A percentile compares a stretch with the other conserved stretches of the same genome.
Evolutionary conservation across 2,888 invertebrate genomes (phyloP).

Genomic region (Hypolimnas misippus): DNA sequence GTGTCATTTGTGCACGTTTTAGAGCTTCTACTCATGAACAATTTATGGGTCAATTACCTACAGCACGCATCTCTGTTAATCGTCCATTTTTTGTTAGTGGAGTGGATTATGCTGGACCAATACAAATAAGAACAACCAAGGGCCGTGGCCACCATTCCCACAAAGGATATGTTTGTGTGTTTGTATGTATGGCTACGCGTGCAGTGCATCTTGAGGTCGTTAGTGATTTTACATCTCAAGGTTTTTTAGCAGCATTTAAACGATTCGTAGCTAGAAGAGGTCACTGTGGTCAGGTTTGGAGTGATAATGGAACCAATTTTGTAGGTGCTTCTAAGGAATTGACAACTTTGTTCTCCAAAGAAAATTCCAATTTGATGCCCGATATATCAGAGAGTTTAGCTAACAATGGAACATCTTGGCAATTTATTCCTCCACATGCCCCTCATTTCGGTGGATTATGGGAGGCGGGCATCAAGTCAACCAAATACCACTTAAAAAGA

Average conservation of each 20-base stretch:
- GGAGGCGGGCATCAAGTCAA: slow-evolving; percentile 1
- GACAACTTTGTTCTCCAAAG: slow-evolving; percentile 18
- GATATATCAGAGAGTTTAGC: slow-evolving; percentile 17
- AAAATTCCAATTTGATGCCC: slow-evolving; percentile 6
- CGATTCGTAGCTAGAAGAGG: slow-evolving; percentile 43
- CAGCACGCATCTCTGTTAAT: too few relatives aligned
- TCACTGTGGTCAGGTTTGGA: slow-evolving; percentile 38
- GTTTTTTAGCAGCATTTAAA: slow-evolving; percentile 41
- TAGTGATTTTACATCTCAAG: slow-evolving; percentile 30
- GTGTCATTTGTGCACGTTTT: too few relatives aligned
- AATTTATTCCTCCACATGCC: neutral
- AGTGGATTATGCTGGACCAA: slow-evolving; percentile 20
- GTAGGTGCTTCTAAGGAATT: slow-evolving; percentile 39
- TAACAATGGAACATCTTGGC: neutral
- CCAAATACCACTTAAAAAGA: slow-evolving; percentile 10
- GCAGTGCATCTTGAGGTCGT: slow-evolving; percentile 35
- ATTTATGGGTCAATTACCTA: too few relatives aligned
- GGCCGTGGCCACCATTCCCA: slow-evolving; percentile 25
- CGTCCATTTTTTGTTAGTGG: too few relatives aligned
- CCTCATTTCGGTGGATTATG: slow-evolving; percentile 5
- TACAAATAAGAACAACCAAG: slow-evolving; percentile 15
- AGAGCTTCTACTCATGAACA: too few relatives aligned
- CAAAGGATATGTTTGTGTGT: slow-evolving; percentile 29
- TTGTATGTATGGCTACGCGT: slow-evolving; percentile 37
- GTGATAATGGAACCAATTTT: slow-evolving; percentile 46